Conservation (phyloP, 1,140 invertebrate species). For the Drosophila arizonae region DNA sequence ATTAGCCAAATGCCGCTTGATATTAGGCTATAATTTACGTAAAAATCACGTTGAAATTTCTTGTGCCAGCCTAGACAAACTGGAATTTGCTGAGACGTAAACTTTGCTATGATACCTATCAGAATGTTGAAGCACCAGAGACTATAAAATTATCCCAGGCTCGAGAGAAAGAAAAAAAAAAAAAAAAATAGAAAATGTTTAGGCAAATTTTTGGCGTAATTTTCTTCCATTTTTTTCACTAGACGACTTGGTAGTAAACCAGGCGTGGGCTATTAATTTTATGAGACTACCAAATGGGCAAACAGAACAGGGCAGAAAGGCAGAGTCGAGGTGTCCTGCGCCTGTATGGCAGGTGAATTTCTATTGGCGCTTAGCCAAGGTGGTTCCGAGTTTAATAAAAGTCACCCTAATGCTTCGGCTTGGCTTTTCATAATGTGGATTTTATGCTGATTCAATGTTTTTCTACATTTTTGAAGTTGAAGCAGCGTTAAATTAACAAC, state of each 20-base stretch:
- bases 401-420: constrained; percentile 22
- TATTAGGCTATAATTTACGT: constrained; percentile 33
- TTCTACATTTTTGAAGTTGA: constrained; percentile 25
- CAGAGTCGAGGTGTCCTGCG: neutral
- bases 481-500: constrained; percentile 45
- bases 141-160: constrained; percentile 43
- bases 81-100: constrained; percentile 39
- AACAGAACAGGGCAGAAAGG: constrained; percentile 24
- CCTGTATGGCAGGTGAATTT: constrained; percentile 27
- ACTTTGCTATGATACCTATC: constrained; percentile 48
- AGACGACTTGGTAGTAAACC: constrained; percentile 34
- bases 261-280: constrained; percentile 57
- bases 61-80: constrained; percentile 9
- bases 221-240: constrained; percentile 11
- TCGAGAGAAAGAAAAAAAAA: neutral
- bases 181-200: constrained; percentile 8
- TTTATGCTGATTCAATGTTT: constrained; percentile 58
- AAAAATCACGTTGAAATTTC: constrained; percentile 44
- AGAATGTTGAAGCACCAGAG: constrained; percentile 18
- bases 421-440: constrained; percentile 48
- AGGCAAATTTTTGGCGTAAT: constrained; percentile 38
- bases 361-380: constrained; percentile 34
- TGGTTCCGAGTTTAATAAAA: constrained; percentile 46
- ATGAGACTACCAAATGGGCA: constrained; percentile 37
- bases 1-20: constrained; percentile 34